phyloP scores from a whole-genome alignment of 2,113 vertebrate genomes.

The Pampusana beccarii region DNA sequence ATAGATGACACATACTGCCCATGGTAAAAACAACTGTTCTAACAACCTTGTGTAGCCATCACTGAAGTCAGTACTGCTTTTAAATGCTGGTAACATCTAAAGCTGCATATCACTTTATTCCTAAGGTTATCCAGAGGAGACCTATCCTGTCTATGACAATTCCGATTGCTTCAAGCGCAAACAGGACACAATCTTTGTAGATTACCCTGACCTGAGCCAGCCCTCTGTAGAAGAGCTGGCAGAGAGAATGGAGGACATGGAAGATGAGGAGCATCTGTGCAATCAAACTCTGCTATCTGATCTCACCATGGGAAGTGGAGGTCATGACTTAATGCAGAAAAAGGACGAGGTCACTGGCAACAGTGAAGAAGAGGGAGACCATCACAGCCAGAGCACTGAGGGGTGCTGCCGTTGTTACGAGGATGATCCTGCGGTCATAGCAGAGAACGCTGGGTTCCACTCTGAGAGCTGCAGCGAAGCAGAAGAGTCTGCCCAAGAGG shows the following conservation, averaged over 20 bases:
- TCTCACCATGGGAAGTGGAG: not conserved
- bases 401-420: conserved; percentile 59
- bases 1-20: not conserved
- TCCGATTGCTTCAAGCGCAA: conserved; percentile 48
- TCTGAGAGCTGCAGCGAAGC: conserved; percentile 73
- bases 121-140: conserved; percentile 86
- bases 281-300: conserved; percentile 27
- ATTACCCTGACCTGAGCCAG: conserved; percentile 69
- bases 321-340: not conserved
- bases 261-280: conserved; percentile 65
- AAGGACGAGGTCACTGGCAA: conserved; percentile 27
- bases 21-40: not conserved
- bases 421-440: conserved; percentile 81
- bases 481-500: conserved; percentile 73
- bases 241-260: conserved; percentile 84
- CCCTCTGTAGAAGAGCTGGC: conserved; percentile 91
- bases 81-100: not conserved
- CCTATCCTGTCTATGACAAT: conserved; percentile 84
- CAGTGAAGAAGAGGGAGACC: conserved; percentile 62
- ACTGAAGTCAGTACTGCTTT: conserved; percentile 4
- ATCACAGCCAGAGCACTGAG: conserved; percentile 62
- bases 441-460: conserved; percentile 83
- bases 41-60: not conserved
- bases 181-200: conserved; percentile 75
- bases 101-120: conserved; percentile 28